These are phyloP conservation scores for Zygaena filipendulae DNA, from an alignment of 2,888 invertebrate genomes.

Conservation along the genomic window DNA sequence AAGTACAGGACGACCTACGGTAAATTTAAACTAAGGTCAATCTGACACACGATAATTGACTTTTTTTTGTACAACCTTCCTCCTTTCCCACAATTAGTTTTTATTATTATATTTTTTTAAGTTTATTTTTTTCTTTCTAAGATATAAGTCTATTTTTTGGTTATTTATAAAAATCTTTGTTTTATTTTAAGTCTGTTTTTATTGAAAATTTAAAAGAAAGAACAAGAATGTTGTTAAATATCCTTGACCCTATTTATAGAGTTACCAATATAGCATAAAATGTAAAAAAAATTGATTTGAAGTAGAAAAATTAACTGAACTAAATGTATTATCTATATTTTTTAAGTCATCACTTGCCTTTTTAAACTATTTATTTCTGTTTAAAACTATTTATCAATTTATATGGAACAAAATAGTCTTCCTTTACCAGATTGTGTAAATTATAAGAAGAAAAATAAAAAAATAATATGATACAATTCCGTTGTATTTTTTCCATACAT, in stretches of 20 bases:
- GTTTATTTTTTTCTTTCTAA: slow-evolving; percentile 16
- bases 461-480: too few relatives aligned
- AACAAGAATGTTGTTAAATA: too few relatives aligned
- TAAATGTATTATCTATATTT: too few relatives aligned
- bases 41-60: too few relatives aligned
- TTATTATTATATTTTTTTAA: slow-evolving; percentile 25
- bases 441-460: slow-evolving; percentile 57
- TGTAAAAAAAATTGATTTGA: slow-evolving; percentile 18
- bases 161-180: slow-evolving; percentile 25
- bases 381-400: slow-evolving; percentile 39
- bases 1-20: too few relatives aligned
- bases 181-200: slow-evolving; percentile 44
- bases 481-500: too few relatives aligned
- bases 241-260: slow-evolving; percentile 48
- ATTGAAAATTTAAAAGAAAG: too few relatives aligned
- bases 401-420: too few relatives aligned
- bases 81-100: slow-evolving; percentile 32
- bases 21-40: too few relatives aligned
- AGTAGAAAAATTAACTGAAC: slow-evolving; percentile 13
- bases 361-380: slow-evolving; percentile 47
- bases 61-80: too few relatives aligned
- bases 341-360: too few relatives aligned
- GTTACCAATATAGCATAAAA: slow-evolving; percentile 63
- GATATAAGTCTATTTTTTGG: too few relatives aligned
- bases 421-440: slow-evolving; percentile 50